Conservation (phyloP, 2,113 vertebrate genomes). For the Calyptomena viridis region DNA sequence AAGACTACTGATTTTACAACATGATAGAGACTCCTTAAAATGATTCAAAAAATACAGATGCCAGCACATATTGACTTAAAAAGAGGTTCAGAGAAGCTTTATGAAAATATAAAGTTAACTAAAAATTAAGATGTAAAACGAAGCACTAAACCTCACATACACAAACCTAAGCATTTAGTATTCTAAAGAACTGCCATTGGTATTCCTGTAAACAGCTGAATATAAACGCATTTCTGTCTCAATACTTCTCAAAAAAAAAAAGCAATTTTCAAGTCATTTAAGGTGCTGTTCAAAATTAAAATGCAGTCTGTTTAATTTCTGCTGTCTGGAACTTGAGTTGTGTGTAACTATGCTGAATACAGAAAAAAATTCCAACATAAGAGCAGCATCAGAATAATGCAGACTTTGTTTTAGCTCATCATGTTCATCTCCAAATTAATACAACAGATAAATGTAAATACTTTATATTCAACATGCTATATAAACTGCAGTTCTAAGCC, state of each 20-base stretch:
- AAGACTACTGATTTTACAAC: neutral
- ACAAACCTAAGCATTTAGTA: neutral
- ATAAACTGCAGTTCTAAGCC: neutral
- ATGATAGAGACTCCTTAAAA: neutral
- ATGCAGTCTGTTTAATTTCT: neutral
- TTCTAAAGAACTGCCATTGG: neutral
- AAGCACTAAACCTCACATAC: neutral
- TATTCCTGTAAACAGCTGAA: neutral
- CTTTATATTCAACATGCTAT: neutral
- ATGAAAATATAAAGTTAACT: neutral
- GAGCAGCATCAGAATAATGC: neutral
- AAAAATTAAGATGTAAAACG: neutral
- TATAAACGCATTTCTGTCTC: neutral
- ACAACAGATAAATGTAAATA: neutral
- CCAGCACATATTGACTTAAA: neutral
- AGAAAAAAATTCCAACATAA: neutral
- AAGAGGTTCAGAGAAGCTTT: neutral
- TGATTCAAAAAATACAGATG: neutral
- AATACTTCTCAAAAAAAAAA: neutral
- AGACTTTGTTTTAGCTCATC: neutral
- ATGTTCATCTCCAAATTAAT: neutral
- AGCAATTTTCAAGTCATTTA: neutral
- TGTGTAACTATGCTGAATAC: neutral
- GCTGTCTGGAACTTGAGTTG: neutral
- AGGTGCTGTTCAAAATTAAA: slow-evolving; percentile 7